Base-by-base conservation (phyloP, 2,797 vertebrate species). In the Acropternis orthonyx region DNA sequence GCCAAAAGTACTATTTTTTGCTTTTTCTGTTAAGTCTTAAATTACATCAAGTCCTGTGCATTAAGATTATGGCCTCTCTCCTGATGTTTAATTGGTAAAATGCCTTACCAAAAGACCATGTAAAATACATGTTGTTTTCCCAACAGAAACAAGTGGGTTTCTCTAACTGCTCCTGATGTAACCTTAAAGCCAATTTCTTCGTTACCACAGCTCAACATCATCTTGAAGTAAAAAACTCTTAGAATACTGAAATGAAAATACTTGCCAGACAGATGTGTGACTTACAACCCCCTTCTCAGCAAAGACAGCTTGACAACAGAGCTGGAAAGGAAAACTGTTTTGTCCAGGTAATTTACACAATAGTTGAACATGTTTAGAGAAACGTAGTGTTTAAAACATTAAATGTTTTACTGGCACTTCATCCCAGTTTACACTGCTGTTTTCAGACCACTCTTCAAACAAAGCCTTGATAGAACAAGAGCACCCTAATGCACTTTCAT, bases 391-490 rank as follows among this genome's bases (percentile, higher is more conserved):
- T 52, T 36, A 44, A 65, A 85, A 41, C 26, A 36, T 59, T 14
- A 37, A 66, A 20, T 37, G 32, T 51, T 61, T 59, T 32, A 46
- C n/a, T 34, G 43, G 26, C 12, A 34, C 51, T 90, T 34, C 26
- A 56, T 66, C 55, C 76, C 18, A 67, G n/a, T 30, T 63, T 26
- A 26, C 83, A 23, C 56, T 23, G 85, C 86, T 66, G 52, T 24
- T 85, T 61, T 36, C 76, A 74, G 86, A 48, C 32, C 82, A 49
- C 36, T 67, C 72, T 93, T 85, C 91, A 89, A 79, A 97, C 96
- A 97, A 97, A 97, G 97, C 82, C 95, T 27, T 88, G 82, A 86
- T 14, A 95, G 92, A 96, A 88, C 63, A 44, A 59, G 73, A 90
- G 81, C 19, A 11, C 78, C 92, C 92, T 90, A 85, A 68, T 79